Percentiles rank a stretch among this genome's conserved stretches.
These are phyloP conservation scores for Atta colombica DNA, from an alignment of 1,140 invertebrate species.

Conservation along the genomic window DNA sequence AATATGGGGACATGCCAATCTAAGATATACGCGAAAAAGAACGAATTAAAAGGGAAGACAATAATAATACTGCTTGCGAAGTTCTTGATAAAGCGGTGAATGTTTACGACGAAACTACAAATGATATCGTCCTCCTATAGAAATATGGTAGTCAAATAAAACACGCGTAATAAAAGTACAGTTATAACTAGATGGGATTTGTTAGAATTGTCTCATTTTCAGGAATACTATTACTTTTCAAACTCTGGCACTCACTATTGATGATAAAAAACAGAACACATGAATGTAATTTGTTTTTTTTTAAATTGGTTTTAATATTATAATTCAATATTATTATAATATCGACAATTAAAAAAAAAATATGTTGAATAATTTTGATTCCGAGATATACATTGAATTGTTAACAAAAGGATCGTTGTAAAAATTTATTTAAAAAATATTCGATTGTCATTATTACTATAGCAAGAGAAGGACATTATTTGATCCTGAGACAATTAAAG, in stretches of 20 bases:
- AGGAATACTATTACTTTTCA: neutral
- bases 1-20: neutral
- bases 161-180: neutral
- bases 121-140: slow-evolving; percentile 36
- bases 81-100: neutral
- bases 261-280: neutral
- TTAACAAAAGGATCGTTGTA: neutral
- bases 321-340: slow-evolving; percentile 10
- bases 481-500: slow-evolving; percentile 20
- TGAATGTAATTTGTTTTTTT: neutral
- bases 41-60: slow-evolving; percentile 36
- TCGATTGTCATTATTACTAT: neutral
- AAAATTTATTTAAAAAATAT: neutral
- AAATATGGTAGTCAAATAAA: slow-evolving; percentile 7
- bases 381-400: neutral
- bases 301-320: slow-evolving; percentile 1
- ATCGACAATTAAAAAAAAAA: neutral
- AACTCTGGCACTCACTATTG: neutral
- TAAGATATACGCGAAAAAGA: neutral
- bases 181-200: neutral
- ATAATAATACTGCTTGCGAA: slow-evolving; percentile 32
- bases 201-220: neutral
- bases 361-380: neutral
- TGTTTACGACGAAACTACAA: slow-evolving; percentile 28
- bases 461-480: slow-evolving; percentile 12